Conservation (phyloP, 2,797 vertebrate species). For the Muscicapa comitata region DNA sequence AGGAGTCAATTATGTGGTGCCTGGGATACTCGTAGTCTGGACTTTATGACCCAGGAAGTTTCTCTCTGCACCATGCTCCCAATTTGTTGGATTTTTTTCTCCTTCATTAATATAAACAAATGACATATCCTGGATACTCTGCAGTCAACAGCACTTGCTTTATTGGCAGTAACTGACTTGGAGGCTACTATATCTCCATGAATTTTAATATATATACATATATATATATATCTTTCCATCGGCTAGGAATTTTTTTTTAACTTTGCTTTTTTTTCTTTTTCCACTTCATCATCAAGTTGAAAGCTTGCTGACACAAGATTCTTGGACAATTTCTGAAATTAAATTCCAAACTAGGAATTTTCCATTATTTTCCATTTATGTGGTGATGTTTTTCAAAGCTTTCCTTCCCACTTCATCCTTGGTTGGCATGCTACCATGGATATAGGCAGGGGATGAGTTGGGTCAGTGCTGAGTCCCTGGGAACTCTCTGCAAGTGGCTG, state of each 20-base stretch:
- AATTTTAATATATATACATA: neutral
- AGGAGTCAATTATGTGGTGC: constrained; percentile 52
- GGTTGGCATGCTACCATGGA: neutral
- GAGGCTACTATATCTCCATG: neutral
- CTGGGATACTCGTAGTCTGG: constrained; percentile 27
- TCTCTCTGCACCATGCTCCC: neutral
- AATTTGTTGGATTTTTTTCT: neutral
- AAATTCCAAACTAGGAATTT: neutral
- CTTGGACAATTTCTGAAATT: neutral
- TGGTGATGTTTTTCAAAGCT: neutral
- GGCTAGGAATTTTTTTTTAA: neutral
- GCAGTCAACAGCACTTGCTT: neutral
- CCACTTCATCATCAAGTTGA: neutral
- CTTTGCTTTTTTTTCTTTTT: neutral
- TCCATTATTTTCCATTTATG: neutral
- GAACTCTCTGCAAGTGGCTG: neutral
- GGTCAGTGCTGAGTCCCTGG: neutral
- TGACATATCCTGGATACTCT: neutral
- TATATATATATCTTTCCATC: neutral
- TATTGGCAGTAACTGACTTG: neutral
- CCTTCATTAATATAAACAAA: constrained; percentile 20
- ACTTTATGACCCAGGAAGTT: constrained; percentile 42
- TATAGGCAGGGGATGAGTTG: neutral
- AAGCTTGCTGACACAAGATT: neutral
- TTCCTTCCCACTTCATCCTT: neutral